A percentile compares a stretch with the other conserved stretches of the same genome.
Evolutionary conservation across 2,113 vertebrate species (phyloP).

Genomic region (Myiopsitta monachus): DNA sequence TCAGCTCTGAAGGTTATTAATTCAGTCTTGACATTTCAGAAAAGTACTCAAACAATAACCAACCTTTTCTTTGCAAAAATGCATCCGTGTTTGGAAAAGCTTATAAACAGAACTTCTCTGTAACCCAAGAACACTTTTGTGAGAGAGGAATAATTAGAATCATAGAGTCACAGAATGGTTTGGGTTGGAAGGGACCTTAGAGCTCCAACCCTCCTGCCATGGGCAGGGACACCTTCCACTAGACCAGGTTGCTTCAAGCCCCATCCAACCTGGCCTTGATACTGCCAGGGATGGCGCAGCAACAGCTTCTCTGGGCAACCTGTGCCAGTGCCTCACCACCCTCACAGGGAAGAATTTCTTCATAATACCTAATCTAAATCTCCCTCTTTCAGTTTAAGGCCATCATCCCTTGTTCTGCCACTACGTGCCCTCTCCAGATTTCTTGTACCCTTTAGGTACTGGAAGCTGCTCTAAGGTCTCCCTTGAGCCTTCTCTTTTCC

Average conservation of each 20-base stretch:
- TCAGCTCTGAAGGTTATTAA: background rate
- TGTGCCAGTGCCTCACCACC: background rate
- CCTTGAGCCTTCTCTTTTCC: background rate
- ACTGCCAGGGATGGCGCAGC: background rate
- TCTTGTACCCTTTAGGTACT: background rate
- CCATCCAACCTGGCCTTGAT: background rate
- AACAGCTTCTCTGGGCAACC: background rate
- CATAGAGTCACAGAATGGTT: background rate
- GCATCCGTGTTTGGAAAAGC: background rate
- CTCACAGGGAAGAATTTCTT: background rate
- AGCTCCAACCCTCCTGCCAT: background rate
- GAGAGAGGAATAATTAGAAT: background rate
- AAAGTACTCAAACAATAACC: background rate
- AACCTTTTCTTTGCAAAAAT: background rate
- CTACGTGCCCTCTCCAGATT: background rate
- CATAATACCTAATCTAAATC: background rate
- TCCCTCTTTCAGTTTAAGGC: background rate
- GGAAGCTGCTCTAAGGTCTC: background rate
- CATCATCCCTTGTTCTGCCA: background rate
- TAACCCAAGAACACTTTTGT: background rate
- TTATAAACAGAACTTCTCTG: background rate
- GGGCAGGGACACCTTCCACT: background rate
- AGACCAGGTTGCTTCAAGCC: background rate
- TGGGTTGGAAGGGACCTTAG: background rate
- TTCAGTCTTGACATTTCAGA: background rate